These are phyloP conservation scores for Anadara kagoshimensis DNA, from an alignment of 1,140 invertebrate species.

Conservation along the genomic window DNA sequence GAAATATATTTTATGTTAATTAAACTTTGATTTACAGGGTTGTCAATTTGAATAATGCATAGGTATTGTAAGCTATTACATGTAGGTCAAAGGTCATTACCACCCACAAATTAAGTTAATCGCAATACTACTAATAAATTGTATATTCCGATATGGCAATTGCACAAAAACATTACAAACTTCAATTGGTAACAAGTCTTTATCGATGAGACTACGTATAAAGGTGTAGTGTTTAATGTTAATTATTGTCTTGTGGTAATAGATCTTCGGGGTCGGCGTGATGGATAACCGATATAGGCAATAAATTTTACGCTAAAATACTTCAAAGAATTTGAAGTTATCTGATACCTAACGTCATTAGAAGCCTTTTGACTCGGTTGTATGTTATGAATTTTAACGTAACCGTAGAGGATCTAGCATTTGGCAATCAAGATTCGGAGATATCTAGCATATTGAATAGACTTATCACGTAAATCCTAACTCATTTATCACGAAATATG, in stretches of 20 bases:
- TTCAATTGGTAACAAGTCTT: too few relatives aligned
- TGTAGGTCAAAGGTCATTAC: background rate
- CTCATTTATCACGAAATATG: too few relatives aligned
- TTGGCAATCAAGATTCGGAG: too few relatives aligned
- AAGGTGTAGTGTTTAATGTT: too few relatives aligned
- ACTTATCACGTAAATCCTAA: background rate
- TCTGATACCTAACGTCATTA: background rate
- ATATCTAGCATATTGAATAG: too few relatives aligned
- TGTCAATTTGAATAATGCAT: background rate
- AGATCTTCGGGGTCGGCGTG: slow-evolving; percentile 4
- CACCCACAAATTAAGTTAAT: slow-evolving; percentile 12
- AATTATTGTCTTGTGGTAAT: background rate
- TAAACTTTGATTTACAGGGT: background rate
- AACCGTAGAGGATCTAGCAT: too few relatives aligned
- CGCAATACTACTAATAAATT: too few relatives aligned
- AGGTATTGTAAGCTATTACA: too few relatives aligned
- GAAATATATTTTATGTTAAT: background rate
- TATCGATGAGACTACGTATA: too few relatives aligned
- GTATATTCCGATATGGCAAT: background rate
- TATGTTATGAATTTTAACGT: too few relatives aligned
- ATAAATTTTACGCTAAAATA: slow-evolving; percentile 14
- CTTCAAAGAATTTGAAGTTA: slow-evolving; percentile 3
- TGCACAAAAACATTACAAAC: background rate
- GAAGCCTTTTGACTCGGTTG: too few relatives aligned
- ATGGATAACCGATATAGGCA: slow-evolving; percentile 17